Evolutionary conservation across 1,140 invertebrate genomes (phyloP).

Genomic region (Notospermus geniculatus): DNA sequence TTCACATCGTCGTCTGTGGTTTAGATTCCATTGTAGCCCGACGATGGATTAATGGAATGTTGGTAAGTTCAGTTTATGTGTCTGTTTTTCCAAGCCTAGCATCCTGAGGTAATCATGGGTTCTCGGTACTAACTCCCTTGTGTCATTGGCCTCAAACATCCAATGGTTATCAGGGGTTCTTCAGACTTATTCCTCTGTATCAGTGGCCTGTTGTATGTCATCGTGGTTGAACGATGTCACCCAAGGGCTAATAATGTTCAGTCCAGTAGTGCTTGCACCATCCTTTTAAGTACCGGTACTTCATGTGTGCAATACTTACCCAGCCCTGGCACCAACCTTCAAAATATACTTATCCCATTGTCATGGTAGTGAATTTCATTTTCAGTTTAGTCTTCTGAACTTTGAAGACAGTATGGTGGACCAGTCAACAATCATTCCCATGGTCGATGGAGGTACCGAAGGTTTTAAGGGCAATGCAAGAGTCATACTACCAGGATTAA

Average conservation of each 20-base stretch:
- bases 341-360: too few relatives aligned
- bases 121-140: background rate
- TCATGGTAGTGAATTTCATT: background rate
- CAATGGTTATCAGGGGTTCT: too few relatives aligned
- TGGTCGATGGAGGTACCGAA: constrained; percentile 95
- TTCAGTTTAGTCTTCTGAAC: constrained; percentile 71
- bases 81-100: background rate
- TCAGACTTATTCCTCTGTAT: too few relatives aligned
- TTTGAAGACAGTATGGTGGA: constrained; percentile 83
- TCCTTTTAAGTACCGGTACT: too few relatives aligned
- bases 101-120: background rate
- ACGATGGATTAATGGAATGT: constrained; percentile 96
- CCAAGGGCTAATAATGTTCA: too few relatives aligned
- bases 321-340: too few relatives aligned
- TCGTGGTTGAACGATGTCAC: too few relatives aligned
- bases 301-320: too few relatives aligned
- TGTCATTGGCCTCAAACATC: too few relatives aligned
- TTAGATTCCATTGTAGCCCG: constrained; percentile 95
- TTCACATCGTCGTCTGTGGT: constrained; percentile 94
- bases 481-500: constrained; percentile 89
- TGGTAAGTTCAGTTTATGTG: constrained; percentile 57
- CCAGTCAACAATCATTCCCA: constrained; percentile 79
- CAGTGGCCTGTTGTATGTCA: too few relatives aligned
- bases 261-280: too few relatives aligned
- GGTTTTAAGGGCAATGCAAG: constrained; percentile 98